phyloP scores from a whole-genome alignment of 2,113 vertebrate genomes.

The Caretta caretta region DNA sequence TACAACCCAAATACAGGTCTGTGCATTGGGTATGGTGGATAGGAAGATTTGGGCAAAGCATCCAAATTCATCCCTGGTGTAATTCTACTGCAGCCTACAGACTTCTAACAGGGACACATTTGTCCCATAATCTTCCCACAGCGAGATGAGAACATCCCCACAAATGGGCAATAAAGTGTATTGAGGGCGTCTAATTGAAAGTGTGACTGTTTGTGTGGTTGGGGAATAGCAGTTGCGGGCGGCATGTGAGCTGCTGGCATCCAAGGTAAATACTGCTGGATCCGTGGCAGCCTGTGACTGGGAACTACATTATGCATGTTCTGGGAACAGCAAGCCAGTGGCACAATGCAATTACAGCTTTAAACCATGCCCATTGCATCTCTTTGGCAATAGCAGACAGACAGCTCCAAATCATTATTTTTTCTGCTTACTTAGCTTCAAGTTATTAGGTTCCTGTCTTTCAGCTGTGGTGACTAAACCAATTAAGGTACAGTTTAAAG shows the following conservation, averaged over 20 bases:
- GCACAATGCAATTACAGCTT: slow-evolving; percentile 74
- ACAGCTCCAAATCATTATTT: slow-evolving; percentile 67
- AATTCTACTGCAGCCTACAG: not conserved
- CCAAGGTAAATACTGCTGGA: slow-evolving; percentile 64
- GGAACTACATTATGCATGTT: slow-evolving; percentile 73
- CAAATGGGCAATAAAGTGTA: slow-evolving; percentile 67
- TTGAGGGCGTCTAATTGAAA: slow-evolving; percentile 73
- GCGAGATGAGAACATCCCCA: slow-evolving; percentile 62
- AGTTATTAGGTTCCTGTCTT: slow-evolving; percentile 76
- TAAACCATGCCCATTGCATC: slow-evolving; percentile 49
- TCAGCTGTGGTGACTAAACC: slow-evolving; percentile 73
- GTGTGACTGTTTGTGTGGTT: slow-evolving; percentile 62
- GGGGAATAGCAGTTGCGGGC: slow-evolving; percentile 61
- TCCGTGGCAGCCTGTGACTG: slow-evolving; percentile 68
- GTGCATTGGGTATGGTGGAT: slow-evolving; percentile 2
- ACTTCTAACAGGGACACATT: slow-evolving; percentile 50
- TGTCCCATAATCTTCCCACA: slow-evolving; percentile 58
- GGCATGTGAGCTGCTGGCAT: slow-evolving; percentile 63
- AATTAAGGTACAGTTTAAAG: slow-evolving; percentile 80
- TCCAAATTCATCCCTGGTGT: slow-evolving; percentile 56
- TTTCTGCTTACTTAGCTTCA: slow-evolving; percentile 69
- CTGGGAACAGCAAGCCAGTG: slow-evolving; percentile 66
- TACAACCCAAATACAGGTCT: slow-evolving; percentile 10
- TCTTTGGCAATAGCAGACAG: slow-evolving; percentile 51
- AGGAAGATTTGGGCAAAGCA: not conserved